Conservation (phyloP, 2,113 vertebrate genomes). For the Dascyllus trimaculatus region DNA sequence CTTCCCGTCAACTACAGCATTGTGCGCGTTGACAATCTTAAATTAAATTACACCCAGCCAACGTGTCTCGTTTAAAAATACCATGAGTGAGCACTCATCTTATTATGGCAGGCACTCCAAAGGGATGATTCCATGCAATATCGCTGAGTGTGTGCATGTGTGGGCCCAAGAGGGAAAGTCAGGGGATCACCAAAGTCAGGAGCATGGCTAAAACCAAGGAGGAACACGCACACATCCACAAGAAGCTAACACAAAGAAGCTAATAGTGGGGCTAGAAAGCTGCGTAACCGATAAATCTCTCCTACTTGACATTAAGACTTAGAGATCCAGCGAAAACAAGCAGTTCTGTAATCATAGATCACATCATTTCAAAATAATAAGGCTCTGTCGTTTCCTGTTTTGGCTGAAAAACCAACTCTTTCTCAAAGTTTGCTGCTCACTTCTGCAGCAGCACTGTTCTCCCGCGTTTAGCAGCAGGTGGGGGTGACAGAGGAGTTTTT, state of each 20-base stretch:
- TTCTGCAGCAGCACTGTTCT: constrained; percentile 4
- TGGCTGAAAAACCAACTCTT: constrained; percentile 10
- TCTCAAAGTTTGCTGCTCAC: constrained; percentile 13
- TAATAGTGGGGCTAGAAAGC: not conserved
- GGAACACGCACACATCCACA: too few species aligned
- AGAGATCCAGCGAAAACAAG: not conserved
- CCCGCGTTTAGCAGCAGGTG: constrained; percentile 19
- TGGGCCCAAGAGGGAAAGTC: not conserved
- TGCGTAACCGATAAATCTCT: not conserved
- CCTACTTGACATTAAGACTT: not conserved
- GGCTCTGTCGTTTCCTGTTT: constrained; percentile 6
- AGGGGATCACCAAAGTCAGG: not conserved
- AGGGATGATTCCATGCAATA: constrained; percentile 1
- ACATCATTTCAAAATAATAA: not conserved
- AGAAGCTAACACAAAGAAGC: too few species aligned
- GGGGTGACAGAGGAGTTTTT: not conserved
- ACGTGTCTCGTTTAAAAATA: constrained; percentile 43
- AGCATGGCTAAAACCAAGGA: too few species aligned
- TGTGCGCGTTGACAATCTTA: constrained; percentile 29
- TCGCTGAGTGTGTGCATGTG: too few species aligned
- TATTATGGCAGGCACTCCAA: constrained; percentile 5
- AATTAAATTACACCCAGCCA: constrained; percentile 51
- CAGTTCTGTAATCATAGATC: not conserved
- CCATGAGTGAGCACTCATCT: not conserved
- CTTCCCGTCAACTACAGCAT: constrained; percentile 16